Percentiles rank a stretch among this genome's conserved stretches.
These are phyloP conservation scores for Manis pentadactyla DNA, from an alignment of 2,797 vertebrate genomes.

Conservation along the genomic window DNA sequence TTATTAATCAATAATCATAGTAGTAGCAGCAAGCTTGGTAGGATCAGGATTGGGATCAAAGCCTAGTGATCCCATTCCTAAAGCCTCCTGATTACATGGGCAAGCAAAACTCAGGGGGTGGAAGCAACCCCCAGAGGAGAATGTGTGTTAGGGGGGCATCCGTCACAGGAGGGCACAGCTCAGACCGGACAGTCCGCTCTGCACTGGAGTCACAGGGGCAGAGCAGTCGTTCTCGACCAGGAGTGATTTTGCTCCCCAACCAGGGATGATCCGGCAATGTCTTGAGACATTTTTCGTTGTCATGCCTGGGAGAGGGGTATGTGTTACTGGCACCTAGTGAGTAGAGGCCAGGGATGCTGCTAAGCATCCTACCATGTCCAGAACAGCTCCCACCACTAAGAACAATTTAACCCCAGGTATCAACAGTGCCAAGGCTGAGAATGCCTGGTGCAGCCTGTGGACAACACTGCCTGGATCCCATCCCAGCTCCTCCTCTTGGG, in stretches of 20 bases:
- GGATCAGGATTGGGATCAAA: neutral
- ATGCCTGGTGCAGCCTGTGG: neutral
- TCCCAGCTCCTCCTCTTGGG: neutral
- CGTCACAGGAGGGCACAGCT: fast-evolving
- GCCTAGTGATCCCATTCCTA: neutral
- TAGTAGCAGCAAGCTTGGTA: neutral
- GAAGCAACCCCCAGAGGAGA: neutral
- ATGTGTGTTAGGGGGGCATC: neutral
- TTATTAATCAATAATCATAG: neutral
- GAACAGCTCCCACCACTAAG: neutral
- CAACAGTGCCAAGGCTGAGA: no score
- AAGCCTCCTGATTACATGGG: neutral
- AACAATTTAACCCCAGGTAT: neutral
- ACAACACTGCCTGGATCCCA: neutral
- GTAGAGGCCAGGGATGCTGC: neutral
- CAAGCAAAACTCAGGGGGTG: neutral
- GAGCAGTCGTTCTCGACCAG: neutral
- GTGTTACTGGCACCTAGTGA: neutral
- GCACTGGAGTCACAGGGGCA: neutral
- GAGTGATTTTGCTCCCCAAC: neutral
- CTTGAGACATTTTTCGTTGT: neutral
- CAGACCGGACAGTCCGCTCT: fast-evolving
- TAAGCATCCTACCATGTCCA: neutral
- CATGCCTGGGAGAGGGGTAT: no score
- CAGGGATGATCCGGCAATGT: neutral